Conservation (phyloP, 2,113 vertebrate species). For the Nothobranchius kuhntae region DNA sequence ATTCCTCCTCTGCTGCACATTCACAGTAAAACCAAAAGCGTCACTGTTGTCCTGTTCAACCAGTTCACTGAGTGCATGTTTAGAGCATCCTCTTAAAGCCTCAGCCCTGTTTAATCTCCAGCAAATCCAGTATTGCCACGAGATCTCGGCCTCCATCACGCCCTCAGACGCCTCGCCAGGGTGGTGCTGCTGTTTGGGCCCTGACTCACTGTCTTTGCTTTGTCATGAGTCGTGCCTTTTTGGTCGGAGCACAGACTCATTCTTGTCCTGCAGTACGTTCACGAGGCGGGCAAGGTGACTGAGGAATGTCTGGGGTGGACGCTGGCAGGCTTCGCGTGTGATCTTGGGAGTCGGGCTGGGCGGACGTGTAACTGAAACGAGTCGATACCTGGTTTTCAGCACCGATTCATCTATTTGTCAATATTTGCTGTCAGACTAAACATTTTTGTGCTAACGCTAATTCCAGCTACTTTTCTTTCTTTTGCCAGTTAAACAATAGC, state of each 20-base stretch:
- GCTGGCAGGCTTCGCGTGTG: neutral
- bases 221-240: conserved; percentile 39
- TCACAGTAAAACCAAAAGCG: conserved; percentile 41
- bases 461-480: too few relatives aligned
- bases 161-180: conserved; percentile 40
- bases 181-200: conserved; percentile 47
- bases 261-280: conserved; percentile 26
- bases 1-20: conserved; percentile 2
- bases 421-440: too few relatives aligned
- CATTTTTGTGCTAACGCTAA: too few relatives aligned
- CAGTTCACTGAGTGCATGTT: conserved; percentile 32
- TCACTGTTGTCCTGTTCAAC: conserved; percentile 36
- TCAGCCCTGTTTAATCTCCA: conserved; percentile 27
- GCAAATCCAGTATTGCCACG: conserved; percentile 24
- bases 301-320: conserved; percentile 10
- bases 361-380: neutral
- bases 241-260: conserved; percentile 20
- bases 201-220: conserved; percentile 67
- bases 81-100: neutral
- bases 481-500: too few relatives aligned
- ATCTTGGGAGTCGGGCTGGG: neutral
- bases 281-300: conserved; percentile 40
- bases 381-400: too few relatives aligned
- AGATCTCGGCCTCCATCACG: conserved; percentile 22
- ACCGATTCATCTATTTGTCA: too few relatives aligned